Conservation (phyloP, 92 coral and sea anemone genomes). For the Montipora capitata region DNA sequence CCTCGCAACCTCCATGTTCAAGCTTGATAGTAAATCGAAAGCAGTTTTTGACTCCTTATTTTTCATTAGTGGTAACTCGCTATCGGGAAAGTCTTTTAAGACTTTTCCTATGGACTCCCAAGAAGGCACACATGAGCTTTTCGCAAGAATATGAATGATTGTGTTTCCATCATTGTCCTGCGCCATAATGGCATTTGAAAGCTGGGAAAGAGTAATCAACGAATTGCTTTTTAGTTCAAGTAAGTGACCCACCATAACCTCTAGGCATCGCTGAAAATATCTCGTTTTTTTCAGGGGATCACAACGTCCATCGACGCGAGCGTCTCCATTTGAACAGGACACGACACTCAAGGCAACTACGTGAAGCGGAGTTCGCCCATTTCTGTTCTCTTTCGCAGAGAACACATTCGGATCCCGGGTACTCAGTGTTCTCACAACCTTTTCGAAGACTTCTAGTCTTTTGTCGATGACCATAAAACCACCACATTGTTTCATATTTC, state of each 20-base stretch:
- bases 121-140: slow-evolving; percentile 42
- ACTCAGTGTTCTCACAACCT: slow-evolving; percentile 58
- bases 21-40: slow-evolving; percentile 16
- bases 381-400: slow-evolving; percentile 30
- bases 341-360: slow-evolving; percentile 68
- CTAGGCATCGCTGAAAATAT: slow-evolving; percentile 73
- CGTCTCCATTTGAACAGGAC: slow-evolving; percentile 1
- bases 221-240: slow-evolving; percentile 55
- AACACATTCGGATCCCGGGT: slow-evolving; percentile 59
- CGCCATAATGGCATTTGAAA: slow-evolving; percentile 43
- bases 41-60: slow-evolving; percentile 51
- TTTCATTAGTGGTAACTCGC: slow-evolving; percentile 29
- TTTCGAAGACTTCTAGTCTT: slow-evolving; percentile 62
- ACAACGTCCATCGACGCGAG: slow-evolving; percentile 58
- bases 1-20: slow-evolving; percentile 21
- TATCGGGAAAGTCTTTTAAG: slow-evolving; percentile 41
- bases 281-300: slow-evolving; percentile 60
- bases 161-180: slow-evolving; percentile 70
- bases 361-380: slow-evolving; percentile 65
- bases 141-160: slow-evolving; percentile 56
- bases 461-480: slow-evolving; percentile 57
- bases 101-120: slow-evolving; percentile 56
- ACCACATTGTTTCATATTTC: slow-evolving; percentile 49
- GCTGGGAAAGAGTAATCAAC: slow-evolving; percentile 29
- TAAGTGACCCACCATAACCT: slow-evolving; percentile 62